Conservation (phyloP, 2,113 vertebrate genomes). For the Pholis gunnellus region DNA sequence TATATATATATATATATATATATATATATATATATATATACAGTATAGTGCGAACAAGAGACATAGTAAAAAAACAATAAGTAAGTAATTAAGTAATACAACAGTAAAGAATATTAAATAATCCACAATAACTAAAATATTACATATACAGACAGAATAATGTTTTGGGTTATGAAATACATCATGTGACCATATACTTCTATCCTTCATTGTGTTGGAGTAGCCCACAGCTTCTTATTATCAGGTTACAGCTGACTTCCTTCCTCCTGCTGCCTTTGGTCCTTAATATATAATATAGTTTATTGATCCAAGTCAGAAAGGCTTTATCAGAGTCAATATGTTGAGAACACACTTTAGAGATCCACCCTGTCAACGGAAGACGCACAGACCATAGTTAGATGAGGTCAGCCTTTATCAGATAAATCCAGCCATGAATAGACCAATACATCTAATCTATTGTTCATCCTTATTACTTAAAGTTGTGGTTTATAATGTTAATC, state of each 20-base stretch:
- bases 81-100: too few relatives aligned
- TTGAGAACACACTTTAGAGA: not conserved
- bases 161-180: not conserved
- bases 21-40: too few relatives aligned
- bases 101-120: too few relatives aligned
- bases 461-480: not conserved
- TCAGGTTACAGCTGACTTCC: conserved; percentile 7
- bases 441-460: not conserved
- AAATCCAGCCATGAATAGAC: not conserved
- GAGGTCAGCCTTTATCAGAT: too few relatives aligned
- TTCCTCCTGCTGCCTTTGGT: not conserved
- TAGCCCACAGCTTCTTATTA: not conserved
- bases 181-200: not conserved
- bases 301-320: conserved; percentile 17
- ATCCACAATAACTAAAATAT: too few relatives aligned
- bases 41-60: too few relatives aligned
- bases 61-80: too few relatives aligned
- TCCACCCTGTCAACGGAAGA: not conserved
- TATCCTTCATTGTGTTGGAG: not conserved
- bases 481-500: not conserved
- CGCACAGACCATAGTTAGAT: not conserved
- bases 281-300: not conserved
- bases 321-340: not conserved
- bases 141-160: too few relatives aligned
- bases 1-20: too few relatives aligned